These are phyloP conservation scores for Pteropus alecto DNA, from an alignment of 2,113 vertebrate species.

Conservation along the genomic window DNA sequence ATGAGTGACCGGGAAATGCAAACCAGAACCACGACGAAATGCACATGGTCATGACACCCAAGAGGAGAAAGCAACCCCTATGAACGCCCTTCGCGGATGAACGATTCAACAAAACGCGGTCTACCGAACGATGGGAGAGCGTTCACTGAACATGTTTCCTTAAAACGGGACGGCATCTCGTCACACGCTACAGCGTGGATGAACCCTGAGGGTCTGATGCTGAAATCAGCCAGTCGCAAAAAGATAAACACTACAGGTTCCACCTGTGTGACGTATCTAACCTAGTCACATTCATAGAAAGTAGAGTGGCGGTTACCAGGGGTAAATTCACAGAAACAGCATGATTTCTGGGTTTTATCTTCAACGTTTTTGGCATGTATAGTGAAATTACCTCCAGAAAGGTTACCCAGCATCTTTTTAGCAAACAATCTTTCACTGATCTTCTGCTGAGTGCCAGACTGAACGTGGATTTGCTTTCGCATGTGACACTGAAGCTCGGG, in stretches of 20 bases:
- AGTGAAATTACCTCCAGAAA: background rate
- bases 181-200: background rate
- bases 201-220: background rate
- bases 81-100: background rate
- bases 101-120: background rate
- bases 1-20: background rate
- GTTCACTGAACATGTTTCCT: too few relatives aligned
- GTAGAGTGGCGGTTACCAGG: background rate
- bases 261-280: background rate
- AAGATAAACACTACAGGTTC: background rate
- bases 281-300: background rate
- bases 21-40: background rate
- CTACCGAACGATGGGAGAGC: background rate
- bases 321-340: background rate
- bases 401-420: background rate
- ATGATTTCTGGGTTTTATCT: background rate
- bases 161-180: background rate
- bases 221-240: background rate
- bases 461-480: background rate
- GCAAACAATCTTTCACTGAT: background rate
- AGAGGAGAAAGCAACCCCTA: too few relatives aligned
- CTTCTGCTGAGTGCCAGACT: background rate
- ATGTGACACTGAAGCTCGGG: background rate
- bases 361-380: background rate
- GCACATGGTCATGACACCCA: background rate